Base-by-base conservation (phyloP, 2,797 vertebrate species). In the Urophycis tenuis region DNA sequence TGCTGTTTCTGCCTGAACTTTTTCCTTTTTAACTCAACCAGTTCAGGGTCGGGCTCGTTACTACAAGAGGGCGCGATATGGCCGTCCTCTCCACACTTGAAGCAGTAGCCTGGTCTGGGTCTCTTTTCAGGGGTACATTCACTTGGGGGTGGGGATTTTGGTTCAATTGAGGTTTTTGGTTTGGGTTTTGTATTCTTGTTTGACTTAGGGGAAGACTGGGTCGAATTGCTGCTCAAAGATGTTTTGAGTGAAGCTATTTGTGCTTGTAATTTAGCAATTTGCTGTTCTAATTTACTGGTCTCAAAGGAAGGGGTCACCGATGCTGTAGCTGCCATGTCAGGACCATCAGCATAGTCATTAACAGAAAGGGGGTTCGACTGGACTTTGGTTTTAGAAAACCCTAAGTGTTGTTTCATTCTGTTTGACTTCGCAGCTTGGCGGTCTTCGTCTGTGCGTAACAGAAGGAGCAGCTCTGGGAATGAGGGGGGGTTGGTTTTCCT, bases 331-430 rank as follows among this genome's bases (percentile, higher is more conserved):
- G 3, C 3, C 15, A 45, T 17, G 41, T 17, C 41, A 4, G 15
- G 4, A 15, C 15, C 41, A 45, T 12, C 1, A 12, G 30, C 69
- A 5, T 45, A 45, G 4, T 45, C 41, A 3, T 17, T 14, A 14
- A 45, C 41, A 14, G 41, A 15, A 17, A 19, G 41, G 15, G 41
- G 15, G 14, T 45, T 45, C 15, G 41, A 53, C 75, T 79, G 35
- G 72, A 74, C 34, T 75, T 11, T 32, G 11, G 64, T 79, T 77
- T 74, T 79, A 64, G 74, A 22, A 39, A n/a, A 41, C 6, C 80
- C 78, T 17, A 79, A 73, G 30, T 79, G 78, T n/a, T 81, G 39
- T 29, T 60, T 80, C 77, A 79, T 85, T 2, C 74, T n/a, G 0
- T 78, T 32, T 1, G 14, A n/a, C 69, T 82, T 85, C 9, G 73